Percentiles rank a stretch among this genome's conserved stretches.
Evolutionary conservation across 1,140 invertebrate genomes (phyloP).

Genomic region (Drosophila navojoa): DNA sequence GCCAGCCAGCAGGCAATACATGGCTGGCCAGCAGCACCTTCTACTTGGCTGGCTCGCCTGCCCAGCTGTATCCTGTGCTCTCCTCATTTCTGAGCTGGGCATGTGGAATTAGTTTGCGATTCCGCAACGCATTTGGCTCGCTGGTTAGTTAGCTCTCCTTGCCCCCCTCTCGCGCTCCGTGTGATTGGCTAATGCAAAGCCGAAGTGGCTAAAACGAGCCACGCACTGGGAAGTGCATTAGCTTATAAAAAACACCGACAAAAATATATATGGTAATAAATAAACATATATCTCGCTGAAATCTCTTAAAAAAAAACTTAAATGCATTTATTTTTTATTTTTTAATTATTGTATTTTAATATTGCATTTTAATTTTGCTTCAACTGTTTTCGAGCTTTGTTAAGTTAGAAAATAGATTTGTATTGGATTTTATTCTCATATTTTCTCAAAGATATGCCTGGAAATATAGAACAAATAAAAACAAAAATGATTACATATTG

Average conservation of each 20-base stretch:
- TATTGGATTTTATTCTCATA: too few relatives aligned
- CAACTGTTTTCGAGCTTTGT: too few relatives aligned
- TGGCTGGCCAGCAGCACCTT: conserved; percentile 3
- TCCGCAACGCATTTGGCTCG: conserved; percentile 72
- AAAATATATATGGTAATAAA: too few relatives aligned
- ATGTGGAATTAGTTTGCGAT: conserved; percentile 56
- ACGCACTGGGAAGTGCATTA: not conserved
- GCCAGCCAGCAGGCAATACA: conserved; percentile 14
- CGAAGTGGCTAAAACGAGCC: conserved; percentile 47
- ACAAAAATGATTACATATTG: too few relatives aligned
- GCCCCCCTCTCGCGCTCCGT: conserved; percentile 3
- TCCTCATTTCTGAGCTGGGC: conserved; percentile 24
- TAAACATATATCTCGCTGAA: too few relatives aligned
- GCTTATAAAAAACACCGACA: not conserved
- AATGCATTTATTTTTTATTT: too few relatives aligned
- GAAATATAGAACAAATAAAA: too few relatives aligned
- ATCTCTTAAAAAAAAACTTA: too few relatives aligned
- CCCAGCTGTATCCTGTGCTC: conserved; percentile 24
- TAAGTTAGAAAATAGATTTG: too few relatives aligned
- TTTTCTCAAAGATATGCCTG: too few relatives aligned
- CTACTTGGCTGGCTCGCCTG: conserved; percentile 1
- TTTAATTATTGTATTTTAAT: too few relatives aligned
- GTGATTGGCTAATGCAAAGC: conserved; percentile 52
- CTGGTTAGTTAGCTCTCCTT: conserved; percentile 59
- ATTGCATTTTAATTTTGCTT: too few relatives aligned